These are phyloP conservation scores for Climacteris rufus DNA, from an alignment of 2,113 vertebrate genomes.

Conservation along the genomic window DNA sequence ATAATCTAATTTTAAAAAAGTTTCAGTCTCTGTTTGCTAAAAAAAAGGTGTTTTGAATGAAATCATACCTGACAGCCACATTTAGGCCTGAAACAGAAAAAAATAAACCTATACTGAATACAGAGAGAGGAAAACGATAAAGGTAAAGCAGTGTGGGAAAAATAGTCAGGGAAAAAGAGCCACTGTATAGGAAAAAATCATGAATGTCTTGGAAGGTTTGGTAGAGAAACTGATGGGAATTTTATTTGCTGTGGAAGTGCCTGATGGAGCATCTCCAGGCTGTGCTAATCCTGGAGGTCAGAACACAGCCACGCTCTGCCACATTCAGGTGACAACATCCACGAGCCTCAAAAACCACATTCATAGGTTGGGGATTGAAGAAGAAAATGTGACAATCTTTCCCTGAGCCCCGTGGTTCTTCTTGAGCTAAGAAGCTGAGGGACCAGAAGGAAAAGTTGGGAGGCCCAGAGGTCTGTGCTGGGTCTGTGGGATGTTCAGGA, in stretches of 20 bases:
- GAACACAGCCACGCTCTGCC: not conserved
- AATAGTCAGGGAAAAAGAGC: not conserved
- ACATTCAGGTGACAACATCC: not conserved
- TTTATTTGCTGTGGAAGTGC: not conserved
- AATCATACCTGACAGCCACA: not conserved
- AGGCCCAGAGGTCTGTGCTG: not conserved
- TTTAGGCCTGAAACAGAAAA: not conserved
- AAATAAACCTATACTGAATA: not conserved
- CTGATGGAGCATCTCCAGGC: not conserved
- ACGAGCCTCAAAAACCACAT: not conserved
- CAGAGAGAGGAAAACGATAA: not conserved
- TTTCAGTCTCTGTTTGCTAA: not conserved
- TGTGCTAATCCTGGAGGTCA: not conserved
- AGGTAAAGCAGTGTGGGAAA: not conserved
- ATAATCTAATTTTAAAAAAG: not conserved
- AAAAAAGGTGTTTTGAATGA: not conserved
- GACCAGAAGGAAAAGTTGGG: not conserved
- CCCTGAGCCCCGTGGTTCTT: not conserved
- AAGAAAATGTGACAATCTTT: fast-evolving
- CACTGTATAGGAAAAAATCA: not conserved
- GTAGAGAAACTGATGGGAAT: not conserved
- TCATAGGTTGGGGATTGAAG: fast-evolving
- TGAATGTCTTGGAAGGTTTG: not conserved
- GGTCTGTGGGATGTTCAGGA: not conserved
- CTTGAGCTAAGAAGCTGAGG: not conserved